A percentile compares a stretch with the other conserved stretches of the same genome.
phyloP scores from a whole-genome alignment of 37 sponge, comb jelly and placozoan genomes.

The Theonella swinhoei region DNA sequence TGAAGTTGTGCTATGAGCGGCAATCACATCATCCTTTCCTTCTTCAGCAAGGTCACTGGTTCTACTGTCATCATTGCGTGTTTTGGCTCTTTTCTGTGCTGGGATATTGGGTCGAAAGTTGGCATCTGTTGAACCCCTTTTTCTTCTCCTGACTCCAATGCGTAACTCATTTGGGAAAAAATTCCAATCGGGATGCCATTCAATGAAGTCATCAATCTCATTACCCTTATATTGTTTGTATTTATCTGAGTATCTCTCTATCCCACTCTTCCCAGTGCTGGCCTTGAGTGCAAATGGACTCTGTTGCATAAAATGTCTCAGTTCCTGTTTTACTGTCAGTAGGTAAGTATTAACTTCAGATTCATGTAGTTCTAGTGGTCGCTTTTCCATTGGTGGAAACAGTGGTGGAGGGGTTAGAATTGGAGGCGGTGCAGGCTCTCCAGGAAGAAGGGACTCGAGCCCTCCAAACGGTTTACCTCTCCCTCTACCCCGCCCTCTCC shows the following conservation, averaged over 20 bases:
- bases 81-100: too few relatives aligned
- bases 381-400: constrained; percentile 43
- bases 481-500: constrained; percentile 50
- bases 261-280: neutral
- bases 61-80: too few relatives aligned
- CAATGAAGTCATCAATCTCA: neutral
- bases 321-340: constrained; percentile 33
- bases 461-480: constrained; percentile 19
- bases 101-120: too few relatives aligned
- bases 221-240: neutral
- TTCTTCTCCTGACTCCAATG: constrained; percentile 9
- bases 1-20: too few relatives aligned
- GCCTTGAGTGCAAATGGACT: constrained; percentile 40
- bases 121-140: neutral
- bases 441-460: constrained; percentile 36
- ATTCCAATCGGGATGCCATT: constrained; percentile 23
- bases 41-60: too few relatives aligned
- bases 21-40: too few relatives aligned
- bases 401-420: constrained; percentile 69
- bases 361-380: constrained; percentile 24
- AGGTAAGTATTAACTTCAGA: constrained; percentile 11
- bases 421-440: constrained; percentile 66
- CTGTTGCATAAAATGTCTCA: constrained; percentile 41
- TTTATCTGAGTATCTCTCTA: constrained; percentile 33
- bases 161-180: constrained; percentile 51